These are phyloP conservation scores for Pitta sordida DNA, from an alignment of 2,113 vertebrate species.

Conservation along the genomic window DNA sequence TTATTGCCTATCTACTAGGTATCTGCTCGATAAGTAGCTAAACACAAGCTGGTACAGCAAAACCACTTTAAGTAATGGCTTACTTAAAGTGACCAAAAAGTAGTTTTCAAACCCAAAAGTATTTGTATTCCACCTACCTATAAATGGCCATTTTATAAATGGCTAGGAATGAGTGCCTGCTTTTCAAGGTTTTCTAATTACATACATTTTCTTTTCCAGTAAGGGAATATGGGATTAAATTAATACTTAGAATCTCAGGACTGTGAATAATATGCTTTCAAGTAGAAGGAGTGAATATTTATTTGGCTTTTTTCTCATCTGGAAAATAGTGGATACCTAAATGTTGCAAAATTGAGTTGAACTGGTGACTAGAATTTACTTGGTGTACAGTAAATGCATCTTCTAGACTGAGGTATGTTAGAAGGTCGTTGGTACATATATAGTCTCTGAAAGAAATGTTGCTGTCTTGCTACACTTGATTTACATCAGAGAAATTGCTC, in stretches of 20 bases:
- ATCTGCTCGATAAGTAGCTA: background rate
- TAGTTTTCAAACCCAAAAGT: background rate
- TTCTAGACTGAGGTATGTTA: background rate
- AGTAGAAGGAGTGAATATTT: background rate
- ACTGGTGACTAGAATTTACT: background rate
- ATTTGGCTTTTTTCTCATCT: background rate
- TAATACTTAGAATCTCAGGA: background rate
- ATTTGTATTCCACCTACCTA: background rate
- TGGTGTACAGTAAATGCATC: background rate
- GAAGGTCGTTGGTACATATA: fast-evolving
- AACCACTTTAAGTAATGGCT: background rate
- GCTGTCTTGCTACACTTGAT: background rate
- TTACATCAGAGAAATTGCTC: background rate
- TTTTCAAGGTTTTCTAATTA: background rate
- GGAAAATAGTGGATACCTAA: background rate
- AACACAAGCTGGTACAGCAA: background rate
- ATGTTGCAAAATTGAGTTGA: background rate
- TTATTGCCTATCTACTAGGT: background rate
- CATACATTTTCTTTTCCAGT: background rate
- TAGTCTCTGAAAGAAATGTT: background rate
- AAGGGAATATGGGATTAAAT: background rate
- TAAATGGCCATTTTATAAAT: background rate
- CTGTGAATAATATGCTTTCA: background rate
- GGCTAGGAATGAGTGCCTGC: background rate
- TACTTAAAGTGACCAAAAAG: background rate